phyloP scores from a whole-genome alignment of 2,888 invertebrate genomes.

The Nesidiocoris tenuis region DNA sequence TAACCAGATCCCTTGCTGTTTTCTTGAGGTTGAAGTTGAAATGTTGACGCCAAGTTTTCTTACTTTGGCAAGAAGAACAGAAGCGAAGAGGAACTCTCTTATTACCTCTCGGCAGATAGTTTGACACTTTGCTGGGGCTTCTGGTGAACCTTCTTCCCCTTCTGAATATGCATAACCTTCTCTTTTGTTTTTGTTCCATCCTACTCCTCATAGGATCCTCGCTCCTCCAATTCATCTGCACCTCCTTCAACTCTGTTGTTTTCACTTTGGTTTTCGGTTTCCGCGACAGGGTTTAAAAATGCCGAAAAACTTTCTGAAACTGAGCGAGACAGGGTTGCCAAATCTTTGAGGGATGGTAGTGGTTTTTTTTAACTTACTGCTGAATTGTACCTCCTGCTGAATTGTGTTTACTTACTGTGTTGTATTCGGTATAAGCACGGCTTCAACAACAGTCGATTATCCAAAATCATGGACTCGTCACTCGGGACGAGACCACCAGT shows the following conservation, averaged over 20 bases:
- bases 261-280: not conserved
- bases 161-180: conserved; percentile 40
- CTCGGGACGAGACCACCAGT: no score
- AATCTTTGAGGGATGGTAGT: no score
- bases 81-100: conserved; percentile 24
- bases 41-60: conserved; percentile 36
- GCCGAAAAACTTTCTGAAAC: not conserved
- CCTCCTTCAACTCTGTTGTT: not conserved
- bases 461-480: no score
- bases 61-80: not conserved
- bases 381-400: no score
- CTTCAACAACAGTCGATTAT: no score
- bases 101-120: conserved; percentile 39
- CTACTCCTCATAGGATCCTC: not conserved
- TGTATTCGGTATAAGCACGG: no score
- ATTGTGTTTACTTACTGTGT: no score
- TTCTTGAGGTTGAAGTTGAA: conserved; percentile 10
- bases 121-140: conserved; percentile 34
- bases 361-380: no score
- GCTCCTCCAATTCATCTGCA: not conserved
- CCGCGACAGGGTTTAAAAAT: not conserved
- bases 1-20: conserved; percentile 5
- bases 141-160: conserved; percentile 21
- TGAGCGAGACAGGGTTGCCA: no score
- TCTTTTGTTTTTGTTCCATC: conserved; percentile 37